Conservation (phyloP, 2,888 invertebrate species). For the Pocota personata region DNA sequence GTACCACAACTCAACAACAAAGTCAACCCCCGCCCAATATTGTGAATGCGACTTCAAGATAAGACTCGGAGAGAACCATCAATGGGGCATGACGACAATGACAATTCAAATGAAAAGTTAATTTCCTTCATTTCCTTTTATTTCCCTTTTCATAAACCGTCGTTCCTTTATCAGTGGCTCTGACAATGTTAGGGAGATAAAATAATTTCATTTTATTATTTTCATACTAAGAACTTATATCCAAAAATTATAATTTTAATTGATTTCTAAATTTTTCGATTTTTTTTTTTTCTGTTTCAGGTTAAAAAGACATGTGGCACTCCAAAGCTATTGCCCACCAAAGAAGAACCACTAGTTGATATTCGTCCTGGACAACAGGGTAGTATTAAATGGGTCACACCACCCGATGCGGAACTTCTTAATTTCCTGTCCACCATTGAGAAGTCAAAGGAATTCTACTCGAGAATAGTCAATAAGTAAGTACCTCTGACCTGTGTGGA, state of each 20-base stretch:
- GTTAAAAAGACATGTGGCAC: conserved; percentile 84
- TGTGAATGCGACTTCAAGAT: conserved; percentile 36
- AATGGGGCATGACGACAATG: conserved; percentile 46
- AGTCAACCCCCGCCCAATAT: conserved; percentile 8
- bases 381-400: conserved; percentile 85
- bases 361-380: conserved; percentile 82
- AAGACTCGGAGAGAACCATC: conserved; percentile 36
- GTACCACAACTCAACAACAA: not conserved
- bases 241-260: not conserved
- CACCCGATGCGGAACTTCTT: conserved; percentile 86
- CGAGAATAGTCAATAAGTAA: conserved; percentile 89
- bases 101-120: conserved; percentile 45
- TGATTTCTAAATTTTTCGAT: not conserved
- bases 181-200: not conserved
- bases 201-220: not conserved
- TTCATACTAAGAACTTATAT: not conserved
- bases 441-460: conserved; percentile 92
- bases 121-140: conserved; percentile 38
- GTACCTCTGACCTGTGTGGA: conserved; percentile 60
- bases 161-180: not conserved
- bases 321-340: conserved; percentile 81
- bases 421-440: conserved; percentile 87
- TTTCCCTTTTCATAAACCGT: not conserved
- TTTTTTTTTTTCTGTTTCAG: conserved; percentile 79
- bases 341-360: conserved; percentile 77